A percentile compares a stretch with the other conserved stretches of the same genome.
These are phyloP conservation scores for Diploptera punctata DNA, from an alignment of 2,888 invertebrate genomes.

Conservation along the genomic window DNA sequence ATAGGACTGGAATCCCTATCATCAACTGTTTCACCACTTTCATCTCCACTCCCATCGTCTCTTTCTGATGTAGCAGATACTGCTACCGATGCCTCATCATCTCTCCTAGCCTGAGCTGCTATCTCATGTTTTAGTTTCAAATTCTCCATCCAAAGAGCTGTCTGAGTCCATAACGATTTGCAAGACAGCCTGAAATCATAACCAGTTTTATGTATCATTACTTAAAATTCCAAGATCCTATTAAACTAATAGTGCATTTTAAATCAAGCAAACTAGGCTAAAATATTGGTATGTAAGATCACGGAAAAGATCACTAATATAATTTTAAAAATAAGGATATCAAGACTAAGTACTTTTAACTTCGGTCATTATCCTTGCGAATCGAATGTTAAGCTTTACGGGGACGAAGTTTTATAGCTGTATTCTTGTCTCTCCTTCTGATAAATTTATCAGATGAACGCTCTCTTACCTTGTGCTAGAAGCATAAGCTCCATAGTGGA, in stretches of 20 bases:
- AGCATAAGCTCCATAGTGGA: constrained; percentile 42
- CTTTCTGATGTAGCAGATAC: constrained; percentile 2
- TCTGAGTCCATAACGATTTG: constrained; percentile 41
- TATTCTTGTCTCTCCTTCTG: constrained; percentile 34
- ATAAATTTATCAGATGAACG: constrained; percentile 35
- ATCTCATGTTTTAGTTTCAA: constrained; percentile 36
- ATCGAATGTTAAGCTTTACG: constrained; percentile 1
- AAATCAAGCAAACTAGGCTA: no score
- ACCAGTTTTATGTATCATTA: no score
- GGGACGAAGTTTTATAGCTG: constrained; percentile 1
- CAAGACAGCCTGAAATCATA: constrained; percentile 30
- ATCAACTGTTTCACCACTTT: constrained; percentile 10
- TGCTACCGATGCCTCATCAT: background rate
- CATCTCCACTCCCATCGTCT: constrained; percentile 12
- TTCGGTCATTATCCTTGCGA: constrained; percentile 13
- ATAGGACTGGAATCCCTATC: constrained; percentile 10
- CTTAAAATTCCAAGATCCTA: no score
- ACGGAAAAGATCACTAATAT: no score
- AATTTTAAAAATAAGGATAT: no score
- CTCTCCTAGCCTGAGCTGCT: background rate
- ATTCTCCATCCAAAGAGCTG: constrained; percentile 42
- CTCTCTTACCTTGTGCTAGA: constrained; percentile 43
- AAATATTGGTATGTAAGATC: no score
- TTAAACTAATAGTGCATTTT: no score
- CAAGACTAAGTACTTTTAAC: no score